These are phyloP conservation scores for Xiphophorus maculatus DNA, from an alignment of 2,113 vertebrate species.

Conservation along the genomic window DNA sequence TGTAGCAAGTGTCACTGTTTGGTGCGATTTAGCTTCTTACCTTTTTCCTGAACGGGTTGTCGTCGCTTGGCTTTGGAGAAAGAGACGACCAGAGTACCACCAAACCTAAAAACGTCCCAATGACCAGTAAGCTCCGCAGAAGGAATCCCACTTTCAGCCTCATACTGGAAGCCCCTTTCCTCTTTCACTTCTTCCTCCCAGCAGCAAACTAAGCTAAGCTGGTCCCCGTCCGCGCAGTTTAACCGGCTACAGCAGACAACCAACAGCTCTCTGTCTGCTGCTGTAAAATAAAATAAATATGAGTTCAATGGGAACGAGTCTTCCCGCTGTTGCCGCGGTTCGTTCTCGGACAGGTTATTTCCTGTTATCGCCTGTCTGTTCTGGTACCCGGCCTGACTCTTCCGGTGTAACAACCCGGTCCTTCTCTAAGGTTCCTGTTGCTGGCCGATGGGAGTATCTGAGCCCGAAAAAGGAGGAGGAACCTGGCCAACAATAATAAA, in stretches of 20 bases:
- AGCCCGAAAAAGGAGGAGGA: too few relatives aligned
- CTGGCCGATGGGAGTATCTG: too few relatives aligned
- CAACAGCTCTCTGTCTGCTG: not conserved
- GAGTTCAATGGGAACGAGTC: too few relatives aligned
- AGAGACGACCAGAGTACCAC: conserved; percentile 90
- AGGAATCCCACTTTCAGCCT: conserved; percentile 90
- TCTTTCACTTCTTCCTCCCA: not conserved
- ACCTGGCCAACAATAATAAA: too few relatives aligned
- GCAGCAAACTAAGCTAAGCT: conserved; percentile 40
- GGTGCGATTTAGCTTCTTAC: conserved; percentile 60
- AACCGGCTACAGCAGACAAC: not conserved
- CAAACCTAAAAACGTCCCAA: conserved; percentile 87
- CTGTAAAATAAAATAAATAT: too few relatives aligned
- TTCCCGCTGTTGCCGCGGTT: too few relatives aligned
- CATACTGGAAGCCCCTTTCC: conserved; percentile 74
- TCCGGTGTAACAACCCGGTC: too few relatives aligned
- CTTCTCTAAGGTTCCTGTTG: too few relatives aligned
- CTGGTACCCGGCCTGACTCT: too few relatives aligned
- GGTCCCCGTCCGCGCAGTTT: not conserved
- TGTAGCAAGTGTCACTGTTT: too few relatives aligned
- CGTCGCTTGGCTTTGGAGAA: conserved; percentile 79
- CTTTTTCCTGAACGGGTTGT: conserved; percentile 73
- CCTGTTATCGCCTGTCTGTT: too few relatives aligned
- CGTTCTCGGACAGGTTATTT: too few relatives aligned
- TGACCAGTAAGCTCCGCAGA: conserved; percentile 84